phyloP scores from a whole-genome alignment of 2,888 invertebrate species.

The Sycophila texana region DNA sequence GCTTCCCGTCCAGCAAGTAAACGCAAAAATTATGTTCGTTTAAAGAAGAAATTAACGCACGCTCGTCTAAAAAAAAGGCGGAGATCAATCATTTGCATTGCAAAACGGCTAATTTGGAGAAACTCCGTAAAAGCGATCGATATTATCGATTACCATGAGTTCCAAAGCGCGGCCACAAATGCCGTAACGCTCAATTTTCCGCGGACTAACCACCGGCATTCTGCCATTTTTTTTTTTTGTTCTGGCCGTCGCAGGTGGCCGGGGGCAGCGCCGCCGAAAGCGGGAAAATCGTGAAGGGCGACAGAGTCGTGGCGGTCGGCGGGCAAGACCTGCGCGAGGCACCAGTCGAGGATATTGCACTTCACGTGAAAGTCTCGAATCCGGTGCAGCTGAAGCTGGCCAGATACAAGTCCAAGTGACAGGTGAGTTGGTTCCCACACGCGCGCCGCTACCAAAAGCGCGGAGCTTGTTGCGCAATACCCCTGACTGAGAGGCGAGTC shows the following conservation, averaged over 20 bases:
- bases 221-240: background rate
- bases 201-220: background rate
- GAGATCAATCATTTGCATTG: background rate
- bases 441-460: background rate
- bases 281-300: constrained; percentile 93
- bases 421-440: constrained; percentile 62
- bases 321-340: constrained; percentile 87
- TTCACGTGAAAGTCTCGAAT: constrained; percentile 91
- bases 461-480: background rate
- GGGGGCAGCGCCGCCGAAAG: constrained; percentile 93
- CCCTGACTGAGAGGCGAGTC: too few species aligned
- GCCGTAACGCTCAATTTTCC: background rate
- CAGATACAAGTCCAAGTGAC: constrained; percentile 84
- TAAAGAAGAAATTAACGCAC: too few species aligned
- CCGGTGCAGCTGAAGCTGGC: constrained; percentile 90
- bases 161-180: background rate
- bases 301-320: constrained; percentile 92
- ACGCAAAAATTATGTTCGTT: too few species aligned
- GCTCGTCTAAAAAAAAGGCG: background rate
- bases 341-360: constrained; percentile 89
- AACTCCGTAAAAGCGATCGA: background rate
- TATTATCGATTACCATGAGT: constrained; percentile 21
- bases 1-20: too few species aligned
- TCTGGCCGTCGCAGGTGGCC: constrained; percentile 80
- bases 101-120: background rate